Base-by-base conservation (phyloP, 1,140 invertebrate genomes). In the Ceratosolen solmsi region DNA sequence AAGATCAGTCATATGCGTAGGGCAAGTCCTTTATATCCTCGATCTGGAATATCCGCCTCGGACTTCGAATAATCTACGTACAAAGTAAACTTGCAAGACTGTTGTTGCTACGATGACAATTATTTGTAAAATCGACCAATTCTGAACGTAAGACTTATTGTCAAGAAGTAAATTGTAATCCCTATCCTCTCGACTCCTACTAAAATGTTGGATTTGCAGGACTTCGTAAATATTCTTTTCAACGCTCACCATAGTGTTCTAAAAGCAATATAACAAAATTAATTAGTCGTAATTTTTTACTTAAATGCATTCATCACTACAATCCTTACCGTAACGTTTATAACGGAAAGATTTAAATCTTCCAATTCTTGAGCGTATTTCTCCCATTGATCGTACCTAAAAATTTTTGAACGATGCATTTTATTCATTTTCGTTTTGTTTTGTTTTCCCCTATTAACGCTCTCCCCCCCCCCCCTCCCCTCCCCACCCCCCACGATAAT, bases 371-470 rank as follows among this genome's bases (percentile, higher is more conserved):
- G 95, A 0, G 96, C 94, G 87, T 97, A 98, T 87, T 96, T 94
- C 84, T 98, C 96, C 98, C 98, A 99, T 88, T 98, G 94, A 88
- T 98, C 97, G 86, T 98, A 97, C 51, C 94, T 94, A 49, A 76
- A 89, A 88, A 11, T 73, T 49, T n/a, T n/a, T n/a, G n/a, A 49
- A 71, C 51, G 13, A 73, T 46, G n/a, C n/a, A n/a, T n/a, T n/a
- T n/a, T n/a, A n/a, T n/a, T n/a, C n/a, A n/a, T n/a, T n/a, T n/a
- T n/a, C n/a, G n/a, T n/a, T n/a, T n/a, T n/a, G n/a, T n/a, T n/a
- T n/a, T n/a, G n/a, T n/a, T n/a, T n/a, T n/a, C n/a, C n/a, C n/a
- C n/a, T n/a, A n/a, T n/a, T n/a, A n/a, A n/a, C n/a, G n/a, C n/a
- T n/a, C n/a, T n/a, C n/a, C n/a, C n/a, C n/a, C n/a, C n/a, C n/a